Evolutionary conservation across 2,888 invertebrate genomes (phyloP), one percentile per base, ranked within the genome.

Genomic region (Acronicta psi): DNA sequence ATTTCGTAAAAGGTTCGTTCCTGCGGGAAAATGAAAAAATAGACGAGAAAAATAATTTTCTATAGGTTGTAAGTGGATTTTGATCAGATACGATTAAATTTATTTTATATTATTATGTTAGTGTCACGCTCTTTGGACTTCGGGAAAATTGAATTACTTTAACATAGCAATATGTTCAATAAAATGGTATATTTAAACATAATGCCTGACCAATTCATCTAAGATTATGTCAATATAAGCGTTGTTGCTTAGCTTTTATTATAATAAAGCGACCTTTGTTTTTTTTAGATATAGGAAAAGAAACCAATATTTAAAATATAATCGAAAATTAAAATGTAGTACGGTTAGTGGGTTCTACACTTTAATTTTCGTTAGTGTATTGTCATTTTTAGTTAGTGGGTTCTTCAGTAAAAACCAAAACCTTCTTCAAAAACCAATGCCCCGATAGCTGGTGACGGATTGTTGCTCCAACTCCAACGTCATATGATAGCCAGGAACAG

Each of bases 1-100:
- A 82, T 86, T 85, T 73, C 70, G 81, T 73, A 76, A 83, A 86
- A 84, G 86, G 82, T 83, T 84, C 80, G 73, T 82, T 84, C 80
- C 81, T 78, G 74, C 76, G 69, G 86, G 77, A 76, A 84, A 80
- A 82, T 83, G 73, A 74, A 83, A 80, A 81, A 76, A 53, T 57
- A 53, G 71, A 66, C 63, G 76, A 70, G 73, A 76, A 82, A 78
- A 74, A 80, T 77, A 73, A 76, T 81, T 79, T 79, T 75, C 62
- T 59, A 76, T 72, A 60, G 58, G 68, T 65, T 73, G 64, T 73
- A 72, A 77, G 59, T 75, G 54, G 52, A 61, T 77, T 77, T 64
- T 68, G 63, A 71, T 75, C 58, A 68, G 59, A 71, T 58, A 63
- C 54, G 51, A 73, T 67, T 42, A 49, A 23, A 20, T 58, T 43